These are phyloP conservation scores for Cosmia trapezina DNA, from an alignment of 2,888 invertebrate species.

Conservation along the genomic window DNA sequence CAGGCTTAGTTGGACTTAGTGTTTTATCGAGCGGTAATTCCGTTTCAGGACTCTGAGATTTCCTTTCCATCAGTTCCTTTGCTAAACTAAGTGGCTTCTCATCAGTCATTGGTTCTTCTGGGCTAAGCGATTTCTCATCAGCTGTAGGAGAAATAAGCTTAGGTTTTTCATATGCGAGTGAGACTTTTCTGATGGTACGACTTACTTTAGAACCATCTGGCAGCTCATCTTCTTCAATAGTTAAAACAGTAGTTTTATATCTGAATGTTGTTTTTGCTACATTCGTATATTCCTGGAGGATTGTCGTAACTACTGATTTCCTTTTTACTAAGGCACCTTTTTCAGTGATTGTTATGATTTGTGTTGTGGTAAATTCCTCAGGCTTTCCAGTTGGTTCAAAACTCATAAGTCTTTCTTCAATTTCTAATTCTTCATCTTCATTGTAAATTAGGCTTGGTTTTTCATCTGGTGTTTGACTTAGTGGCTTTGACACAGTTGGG, in stretches of 20 bases:
- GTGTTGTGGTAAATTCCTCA: conserved; percentile 41
- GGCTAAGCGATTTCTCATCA: conserved; percentile 73
- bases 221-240: conserved; percentile 62
- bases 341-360: conserved; percentile 29
- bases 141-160: conserved; percentile 3
- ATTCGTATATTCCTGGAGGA: conserved; percentile 61
- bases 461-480: conserved; percentile 26
- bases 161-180: conserved; percentile 56
- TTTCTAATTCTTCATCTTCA: conserved; percentile 59
- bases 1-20: conserved; percentile 3
- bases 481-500: not conserved
- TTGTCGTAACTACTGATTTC: conserved; percentile 46
- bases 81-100: not conserved
- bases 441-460: conserved; percentile 49
- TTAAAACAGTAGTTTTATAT: conserved; percentile 61
- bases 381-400: conserved; percentile 56
- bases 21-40: not conserved
- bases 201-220: conserved; percentile 48
- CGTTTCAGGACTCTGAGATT: conserved; percentile 20
- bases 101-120: conserved; percentile 64
- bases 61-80: conserved; percentile 32
- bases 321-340: conserved; percentile 43
- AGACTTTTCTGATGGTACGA: conserved; percentile 55
- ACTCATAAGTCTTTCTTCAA: conserved; percentile 63
- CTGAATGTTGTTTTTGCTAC: conserved; percentile 44